A percentile compares a stretch with the other conserved stretches of the same genome.
Conservation (phyloP, 2,888 invertebrate species). For the Drosophila mettleri region DNA sequence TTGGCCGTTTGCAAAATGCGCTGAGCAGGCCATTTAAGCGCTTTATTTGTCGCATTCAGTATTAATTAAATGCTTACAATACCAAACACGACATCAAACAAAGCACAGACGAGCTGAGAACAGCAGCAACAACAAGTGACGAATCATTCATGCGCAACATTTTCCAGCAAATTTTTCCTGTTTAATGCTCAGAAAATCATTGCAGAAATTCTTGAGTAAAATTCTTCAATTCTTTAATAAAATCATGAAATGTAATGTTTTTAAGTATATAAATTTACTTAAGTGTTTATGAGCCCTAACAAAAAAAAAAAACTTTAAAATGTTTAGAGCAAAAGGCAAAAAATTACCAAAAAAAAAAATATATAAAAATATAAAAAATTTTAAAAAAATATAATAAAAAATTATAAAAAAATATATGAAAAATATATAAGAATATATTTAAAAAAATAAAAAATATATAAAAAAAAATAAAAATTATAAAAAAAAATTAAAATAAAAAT, state of each 20-base stretch:
- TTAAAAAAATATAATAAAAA: too few species aligned
- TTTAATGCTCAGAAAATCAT: background rate
- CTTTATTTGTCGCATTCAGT: constrained; percentile 51
- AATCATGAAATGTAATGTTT: background rate
- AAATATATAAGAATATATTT: too few species aligned
- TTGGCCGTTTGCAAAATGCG: constrained; percentile 19
- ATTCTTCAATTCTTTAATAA: background rate
- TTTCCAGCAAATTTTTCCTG: background rate
- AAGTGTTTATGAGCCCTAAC: too few species aligned
- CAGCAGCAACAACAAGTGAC: background rate
- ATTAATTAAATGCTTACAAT: constrained; percentile 64
- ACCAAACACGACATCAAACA: constrained; percentile 23
- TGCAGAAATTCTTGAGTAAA: background rate
- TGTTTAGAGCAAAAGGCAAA: too few species aligned
- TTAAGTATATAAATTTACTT: background rate
- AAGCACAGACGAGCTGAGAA: constrained; percentile 9
- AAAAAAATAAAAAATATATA: too few species aligned
- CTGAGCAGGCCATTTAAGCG: constrained; percentile 54
- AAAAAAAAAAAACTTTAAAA: too few species aligned
- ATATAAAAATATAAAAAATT: too few species aligned
- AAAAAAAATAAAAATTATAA: too few species aligned
- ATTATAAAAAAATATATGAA: too few species aligned
- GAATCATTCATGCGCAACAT: background rate
- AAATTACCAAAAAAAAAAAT: background rate
- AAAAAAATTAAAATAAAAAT: too few species aligned